Conservation (phyloP, 2,113 vertebrate genomes). For the Aegypius monachus region DNA sequence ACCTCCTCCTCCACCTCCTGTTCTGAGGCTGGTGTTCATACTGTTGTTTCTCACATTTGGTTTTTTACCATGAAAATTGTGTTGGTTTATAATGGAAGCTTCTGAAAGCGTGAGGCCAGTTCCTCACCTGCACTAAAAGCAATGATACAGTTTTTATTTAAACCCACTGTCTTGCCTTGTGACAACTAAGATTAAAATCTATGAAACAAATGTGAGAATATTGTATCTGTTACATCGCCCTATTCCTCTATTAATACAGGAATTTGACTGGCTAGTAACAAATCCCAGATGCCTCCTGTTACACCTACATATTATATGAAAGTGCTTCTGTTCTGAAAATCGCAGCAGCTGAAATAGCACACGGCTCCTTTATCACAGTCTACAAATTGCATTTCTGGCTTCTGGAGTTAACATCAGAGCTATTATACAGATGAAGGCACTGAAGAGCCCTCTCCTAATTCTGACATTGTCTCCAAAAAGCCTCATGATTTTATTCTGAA, state of each 20-base stretch:
- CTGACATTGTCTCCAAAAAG: neutral
- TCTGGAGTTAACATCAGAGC: neutral
- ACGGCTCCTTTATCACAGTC: neutral
- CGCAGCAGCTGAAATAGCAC: neutral
- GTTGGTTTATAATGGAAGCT: neutral
- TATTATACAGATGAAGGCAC: neutral
- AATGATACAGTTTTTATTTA: neutral
- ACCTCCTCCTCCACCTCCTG: neutral
- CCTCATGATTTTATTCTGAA: neutral
- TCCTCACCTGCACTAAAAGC: neutral
- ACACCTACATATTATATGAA: neutral
- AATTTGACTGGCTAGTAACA: neutral
- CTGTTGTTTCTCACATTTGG: neutral
- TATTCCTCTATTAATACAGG: neutral
- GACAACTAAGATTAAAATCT: neutral
- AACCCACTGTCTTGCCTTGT: neutral
- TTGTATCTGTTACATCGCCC: neutral
- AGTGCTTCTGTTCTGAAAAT: neutral
- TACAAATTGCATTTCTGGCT: neutral
- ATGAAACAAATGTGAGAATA: neutral
- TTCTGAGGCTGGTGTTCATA: neutral
- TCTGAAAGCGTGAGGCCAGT: neutral
- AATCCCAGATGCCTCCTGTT: neutral
- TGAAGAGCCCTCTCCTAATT: neutral
- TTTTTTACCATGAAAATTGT: neutral